Base-by-base conservation (phyloP, 2,113 vertebrate species). In the Muntiacus reevesi region DNA sequence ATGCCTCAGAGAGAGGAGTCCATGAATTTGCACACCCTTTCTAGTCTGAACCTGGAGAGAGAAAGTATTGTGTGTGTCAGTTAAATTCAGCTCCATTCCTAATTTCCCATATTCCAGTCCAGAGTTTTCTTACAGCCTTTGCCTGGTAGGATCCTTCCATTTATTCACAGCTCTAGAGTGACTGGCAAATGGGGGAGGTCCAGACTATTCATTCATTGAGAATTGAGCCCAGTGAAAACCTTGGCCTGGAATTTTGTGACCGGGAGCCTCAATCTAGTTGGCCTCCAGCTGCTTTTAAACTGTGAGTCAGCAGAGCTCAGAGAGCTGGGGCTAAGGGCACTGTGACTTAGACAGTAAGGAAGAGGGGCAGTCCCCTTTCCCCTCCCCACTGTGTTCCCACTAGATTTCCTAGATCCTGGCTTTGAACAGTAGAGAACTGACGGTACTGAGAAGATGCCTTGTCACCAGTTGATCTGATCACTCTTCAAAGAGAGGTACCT, bases 171-270 rank as follows among this genome's bases (percentile, higher is more conserved):
- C 25, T 76, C 6, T 89, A 33, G n/a, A 13, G 4, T 33, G 59
- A 93, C 55, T 11, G 6, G 12, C 16, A 79, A 67, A 82, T 89
- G 25, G 7, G 13, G 45, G 40, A 50, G 36, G 40, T 36, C 47
- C 50, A 52, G 55, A 36, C 50, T 27, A 19, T 79, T 92, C 96
- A 95, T 97, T 98, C 95, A 94, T 71, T 84, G 60, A 96, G 62
- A 97, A 91, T 2, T 54, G 74, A 96, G 78, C 76, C n/a, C 43
- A 60, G 12, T 16, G 5, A 67, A 96, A 96, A 93, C 7, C 50
- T 79, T 88, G 76, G 28, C 57, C 23, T 60, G 92, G 95, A 97
- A 62, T 94, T 96, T 43, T 86, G 13, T 30, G 40, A 17, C 17
- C 28, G 0, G 40, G 27, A 78, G 17, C 23, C 52, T 62, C 4